Evolutionary conservation across 2,797 vertebrate species (phyloP).

Genomic region (Schizothorax lantsangensis): DNA sequence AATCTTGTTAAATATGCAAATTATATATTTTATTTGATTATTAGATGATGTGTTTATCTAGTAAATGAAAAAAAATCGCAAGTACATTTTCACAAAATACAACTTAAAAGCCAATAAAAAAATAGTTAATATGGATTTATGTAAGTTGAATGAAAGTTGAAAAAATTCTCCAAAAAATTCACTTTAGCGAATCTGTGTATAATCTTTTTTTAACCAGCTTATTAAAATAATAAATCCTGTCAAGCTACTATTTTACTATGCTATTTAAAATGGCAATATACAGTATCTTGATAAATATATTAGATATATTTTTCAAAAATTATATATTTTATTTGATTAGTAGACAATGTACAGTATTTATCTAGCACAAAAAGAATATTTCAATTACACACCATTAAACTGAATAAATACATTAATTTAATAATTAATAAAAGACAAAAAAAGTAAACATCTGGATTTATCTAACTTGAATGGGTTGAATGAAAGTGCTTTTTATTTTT

Average conservation of each 20-base stretch:
- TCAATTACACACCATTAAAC: neutral
- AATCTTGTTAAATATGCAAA: neutral
- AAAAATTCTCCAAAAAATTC: too few relatives aligned
- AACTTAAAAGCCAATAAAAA: too few relatives aligned
- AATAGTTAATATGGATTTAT: neutral
- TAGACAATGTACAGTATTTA: too few relatives aligned
- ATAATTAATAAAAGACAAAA: neutral
- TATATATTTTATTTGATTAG: neutral
- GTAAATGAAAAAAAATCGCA: too few relatives aligned
- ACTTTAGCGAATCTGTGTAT: neutral
- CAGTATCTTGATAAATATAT: neutral
- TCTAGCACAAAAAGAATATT: neutral
- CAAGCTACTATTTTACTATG: neutral
- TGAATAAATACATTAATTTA: too few relatives aligned
- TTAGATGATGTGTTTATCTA: neutral
- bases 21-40: neutral
- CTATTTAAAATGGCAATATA: neutral
- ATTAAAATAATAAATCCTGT: neutral
- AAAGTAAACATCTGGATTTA: neutral
- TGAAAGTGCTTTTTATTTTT: neutral
- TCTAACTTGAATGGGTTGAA: neutral
- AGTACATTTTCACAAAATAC: too few relatives aligned
- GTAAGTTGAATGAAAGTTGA: neutral
- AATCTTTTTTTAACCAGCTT: neutral
- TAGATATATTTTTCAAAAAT: neutral